A percentile compares a stretch with the other conserved stretches of the same genome.
Conservation (phyloP, 2,888 invertebrate species). For the Labia minor region DNA sequence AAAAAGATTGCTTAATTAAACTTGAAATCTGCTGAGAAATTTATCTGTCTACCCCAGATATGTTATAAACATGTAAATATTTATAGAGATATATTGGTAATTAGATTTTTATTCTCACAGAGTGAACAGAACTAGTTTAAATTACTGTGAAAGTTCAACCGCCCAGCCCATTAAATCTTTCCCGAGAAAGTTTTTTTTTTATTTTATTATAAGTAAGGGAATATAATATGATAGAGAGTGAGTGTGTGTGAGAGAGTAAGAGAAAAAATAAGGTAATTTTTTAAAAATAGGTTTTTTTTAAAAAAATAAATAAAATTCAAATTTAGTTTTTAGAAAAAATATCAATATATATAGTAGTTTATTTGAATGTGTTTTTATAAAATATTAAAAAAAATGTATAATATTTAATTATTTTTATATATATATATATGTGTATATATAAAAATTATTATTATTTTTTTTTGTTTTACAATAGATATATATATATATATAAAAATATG, state of each 20-base stretch:
- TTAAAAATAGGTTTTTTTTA: neutral
- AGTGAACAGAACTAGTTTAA: neutral
- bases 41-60: too few species aligned
- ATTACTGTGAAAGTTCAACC: neutral
- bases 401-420: too few species aligned
- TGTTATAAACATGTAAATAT: neutral
- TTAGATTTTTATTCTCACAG: neutral
- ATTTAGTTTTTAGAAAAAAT: too few species aligned
- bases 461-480: neutral
- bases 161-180: neutral
- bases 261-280: neutral
- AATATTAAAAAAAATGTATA: too few species aligned
- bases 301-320: too few species aligned
- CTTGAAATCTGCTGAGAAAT: too few species aligned
- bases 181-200: neutral
- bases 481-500: neutral
- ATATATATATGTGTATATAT: too few species aligned
- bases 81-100: neutral
- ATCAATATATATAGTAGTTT: too few species aligned
- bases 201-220: neutral
- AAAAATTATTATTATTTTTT: too few species aligned
- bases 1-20: too few species aligned
- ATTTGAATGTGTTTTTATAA: too few species aligned
- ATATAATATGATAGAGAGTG: neutral
- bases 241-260: neutral